phyloP scores from a whole-genome alignment of 1,140 invertebrate genomes.

The Zaprionus taronus region DNA sequence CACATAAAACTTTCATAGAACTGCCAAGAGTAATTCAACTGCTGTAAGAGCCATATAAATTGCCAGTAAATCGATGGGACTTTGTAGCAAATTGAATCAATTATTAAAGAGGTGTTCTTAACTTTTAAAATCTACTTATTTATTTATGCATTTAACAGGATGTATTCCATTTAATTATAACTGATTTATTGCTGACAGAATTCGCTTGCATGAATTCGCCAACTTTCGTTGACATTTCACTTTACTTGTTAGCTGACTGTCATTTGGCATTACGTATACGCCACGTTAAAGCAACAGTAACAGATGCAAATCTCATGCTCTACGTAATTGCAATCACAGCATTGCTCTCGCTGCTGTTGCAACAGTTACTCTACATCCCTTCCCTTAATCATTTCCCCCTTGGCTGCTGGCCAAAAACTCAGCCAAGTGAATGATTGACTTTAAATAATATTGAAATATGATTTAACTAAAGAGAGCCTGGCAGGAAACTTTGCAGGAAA shows the following conservation, averaged over 20 bases:
- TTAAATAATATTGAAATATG: not conserved
- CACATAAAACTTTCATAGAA: not conserved
- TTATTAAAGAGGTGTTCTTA: no score
- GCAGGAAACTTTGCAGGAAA: no score
- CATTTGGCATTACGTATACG: conserved; percentile 7
- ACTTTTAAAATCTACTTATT: no score
- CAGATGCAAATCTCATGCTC: conserved; percentile 49
- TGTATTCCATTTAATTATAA: not conserved
- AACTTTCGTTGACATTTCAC: not conserved
- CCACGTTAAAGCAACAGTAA: conserved; percentile 30
- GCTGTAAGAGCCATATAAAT: not conserved
- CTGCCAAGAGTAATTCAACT: not conserved
- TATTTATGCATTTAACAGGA: not conserved
- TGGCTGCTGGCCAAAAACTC: not conserved
- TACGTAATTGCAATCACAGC: conserved; percentile 29
- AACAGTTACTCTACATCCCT: not conserved
- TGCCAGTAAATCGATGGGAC: not conserved
- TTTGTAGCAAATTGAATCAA: not conserved
- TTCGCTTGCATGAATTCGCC: not conserved
- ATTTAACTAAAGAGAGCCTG: not conserved
- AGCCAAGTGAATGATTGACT: conserved; percentile 7
- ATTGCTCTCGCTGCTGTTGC: not conserved
- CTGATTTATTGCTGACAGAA: not conserved
- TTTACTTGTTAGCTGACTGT: not conserved
- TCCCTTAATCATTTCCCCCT: not conserved